phyloP scores from a whole-genome alignment of 2,888 invertebrate genomes.

The Agrochola litura region DNA sequence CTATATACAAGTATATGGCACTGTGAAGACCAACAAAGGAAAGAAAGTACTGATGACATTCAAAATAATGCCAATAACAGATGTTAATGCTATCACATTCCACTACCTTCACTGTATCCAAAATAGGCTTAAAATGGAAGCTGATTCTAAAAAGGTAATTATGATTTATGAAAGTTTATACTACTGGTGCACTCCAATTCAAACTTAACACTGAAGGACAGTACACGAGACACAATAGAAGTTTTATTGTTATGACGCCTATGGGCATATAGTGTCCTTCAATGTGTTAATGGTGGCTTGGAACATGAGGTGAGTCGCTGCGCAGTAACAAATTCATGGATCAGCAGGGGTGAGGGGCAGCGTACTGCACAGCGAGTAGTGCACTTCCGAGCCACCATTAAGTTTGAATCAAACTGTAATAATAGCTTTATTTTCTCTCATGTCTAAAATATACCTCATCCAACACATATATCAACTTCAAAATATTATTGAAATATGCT shows the following conservation, averaged over 20 bases:
- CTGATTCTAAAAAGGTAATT: conserved; percentile 86
- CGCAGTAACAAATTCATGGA: too few relatives aligned
- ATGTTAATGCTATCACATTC: conserved; percentile 88
- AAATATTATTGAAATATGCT: neutral
- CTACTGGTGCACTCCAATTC: neutral
- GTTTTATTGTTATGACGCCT: too few relatives aligned
- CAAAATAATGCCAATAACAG: conserved; percentile 86
- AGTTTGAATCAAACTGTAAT: too few relatives aligned
- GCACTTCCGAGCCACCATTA: too few relatives aligned
- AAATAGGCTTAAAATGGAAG: conserved; percentile 88
- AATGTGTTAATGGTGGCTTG: too few relatives aligned
- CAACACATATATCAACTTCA: neutral
- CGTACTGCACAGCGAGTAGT: too few relatives aligned
- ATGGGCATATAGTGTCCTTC: too few relatives aligned
- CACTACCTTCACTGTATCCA: conserved; percentile 88
- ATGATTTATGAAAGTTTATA: neutral
- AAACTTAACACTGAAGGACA: too few relatives aligned
- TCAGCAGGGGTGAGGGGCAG: too few relatives aligned
- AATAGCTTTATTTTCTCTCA: neutral
- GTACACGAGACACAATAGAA: too few relatives aligned
- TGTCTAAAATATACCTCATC: neutral
- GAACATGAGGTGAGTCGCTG: too few relatives aligned
- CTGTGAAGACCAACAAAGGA: conserved; percentile 88
- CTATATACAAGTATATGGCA: conserved; percentile 87
- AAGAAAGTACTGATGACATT: conserved; percentile 88